Conservation (phyloP, 2,113 vertebrate species). For the Sylvilagus bachmani region DNA sequence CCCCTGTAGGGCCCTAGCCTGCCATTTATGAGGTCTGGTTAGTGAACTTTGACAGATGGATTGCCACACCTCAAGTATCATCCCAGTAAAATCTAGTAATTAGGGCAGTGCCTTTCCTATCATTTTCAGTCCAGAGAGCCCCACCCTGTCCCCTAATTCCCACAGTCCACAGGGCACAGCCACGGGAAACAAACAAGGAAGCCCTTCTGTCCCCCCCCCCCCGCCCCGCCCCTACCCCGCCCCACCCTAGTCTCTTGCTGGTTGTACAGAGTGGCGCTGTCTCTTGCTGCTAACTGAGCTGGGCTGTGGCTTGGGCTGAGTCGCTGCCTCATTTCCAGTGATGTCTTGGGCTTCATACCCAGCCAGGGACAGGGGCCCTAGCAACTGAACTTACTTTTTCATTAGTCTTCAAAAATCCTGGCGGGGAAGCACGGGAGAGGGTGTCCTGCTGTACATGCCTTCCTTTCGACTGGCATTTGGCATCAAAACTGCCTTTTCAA, state of each 20-base stretch:
- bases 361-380: not conserved
- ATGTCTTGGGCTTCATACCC: not conserved
- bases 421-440: not conserved
- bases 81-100: conserved; percentile 79
- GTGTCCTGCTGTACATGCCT: not conserved
- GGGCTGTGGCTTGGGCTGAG: conserved; percentile 36
- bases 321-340: not conserved
- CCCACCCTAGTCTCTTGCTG: conserved; percentile 4
- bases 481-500: conserved; percentile 38
- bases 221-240: not conserved
- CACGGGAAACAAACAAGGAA: conserved; percentile 71
- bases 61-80: conserved; percentile 79
- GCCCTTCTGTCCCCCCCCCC: conserved; percentile 47
- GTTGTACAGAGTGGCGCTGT: conserved; percentile 9
- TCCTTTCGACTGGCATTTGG: not conserved
- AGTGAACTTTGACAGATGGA: conserved; percentile 77
- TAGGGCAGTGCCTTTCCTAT: conserved; percentile 79
- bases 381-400: not conserved
- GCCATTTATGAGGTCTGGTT: conserved; percentile 76
- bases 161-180: conserved; percentile 50
- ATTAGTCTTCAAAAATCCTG: conserved; percentile 8
- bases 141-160: conserved; percentile 74
- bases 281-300: conserved; percentile 56
- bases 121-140: conserved; percentile 70
- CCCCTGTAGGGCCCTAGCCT: conserved; percentile 66